Conservation (phyloP, 2,797 vertebrate genomes). For the Melanotaenia boesemani region DNA sequence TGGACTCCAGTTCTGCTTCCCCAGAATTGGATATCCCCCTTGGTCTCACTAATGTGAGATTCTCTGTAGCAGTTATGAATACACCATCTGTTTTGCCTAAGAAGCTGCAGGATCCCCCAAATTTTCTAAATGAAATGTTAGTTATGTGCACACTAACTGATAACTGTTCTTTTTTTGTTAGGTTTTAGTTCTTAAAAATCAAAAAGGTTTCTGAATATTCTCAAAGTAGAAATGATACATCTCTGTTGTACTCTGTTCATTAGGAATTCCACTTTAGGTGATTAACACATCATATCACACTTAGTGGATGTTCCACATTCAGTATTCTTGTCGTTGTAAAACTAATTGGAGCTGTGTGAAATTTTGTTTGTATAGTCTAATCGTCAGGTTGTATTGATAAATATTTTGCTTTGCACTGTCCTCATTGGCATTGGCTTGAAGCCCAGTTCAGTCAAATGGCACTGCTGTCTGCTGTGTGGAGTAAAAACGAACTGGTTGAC, state of each 20-base stretch:
- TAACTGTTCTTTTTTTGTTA: neutral
- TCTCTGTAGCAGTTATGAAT: neutral
- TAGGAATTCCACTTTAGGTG: neutral
- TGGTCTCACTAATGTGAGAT: neutral
- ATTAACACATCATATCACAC: neutral
- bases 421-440: conserved; percentile 41
- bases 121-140: neutral
- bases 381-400: conserved; percentile 6
- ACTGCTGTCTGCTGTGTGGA: neutral
- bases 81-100: neutral
- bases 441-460: conserved; percentile 20
- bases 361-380: conserved; percentile 9
- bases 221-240: neutral
- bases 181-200: neutral
- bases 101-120: neutral
- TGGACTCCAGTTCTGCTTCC: neutral
- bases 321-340: neutral
- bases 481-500: conserved; percentile 15
- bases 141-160: neutral
- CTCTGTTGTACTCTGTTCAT: neutral
- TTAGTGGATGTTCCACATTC: neutral
- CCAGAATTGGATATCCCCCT: neutral
- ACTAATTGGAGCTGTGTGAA: neutral
- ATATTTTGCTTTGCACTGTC: conserved; percentile 33
- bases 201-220: neutral